Evolutionary conservation across 1,140 invertebrate species (phyloP).

Genomic region (Campodea augens): DNA sequence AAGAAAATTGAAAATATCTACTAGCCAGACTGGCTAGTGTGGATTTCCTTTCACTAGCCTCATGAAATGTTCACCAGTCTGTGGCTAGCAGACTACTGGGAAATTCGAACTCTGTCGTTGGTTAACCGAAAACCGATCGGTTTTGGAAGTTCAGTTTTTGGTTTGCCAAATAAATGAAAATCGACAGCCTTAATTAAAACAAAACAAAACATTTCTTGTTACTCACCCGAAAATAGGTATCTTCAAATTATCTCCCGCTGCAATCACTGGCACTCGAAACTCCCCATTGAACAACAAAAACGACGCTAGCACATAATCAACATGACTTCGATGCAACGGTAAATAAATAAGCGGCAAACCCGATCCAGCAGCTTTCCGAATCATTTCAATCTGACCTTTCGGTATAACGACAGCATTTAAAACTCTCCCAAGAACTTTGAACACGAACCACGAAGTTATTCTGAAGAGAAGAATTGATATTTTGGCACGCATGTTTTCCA

Average conservation of each 20-base stretch:
- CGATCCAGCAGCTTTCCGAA: slow-evolving; percentile 40
- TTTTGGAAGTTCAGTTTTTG: too few species aligned
- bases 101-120: too few species aligned
- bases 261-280: slow-evolving; percentile 67
- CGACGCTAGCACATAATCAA: slow-evolving; percentile 82
- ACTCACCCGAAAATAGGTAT: slow-evolving; percentile 87
- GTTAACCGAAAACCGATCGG: too few species aligned
- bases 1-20: too few species aligned
- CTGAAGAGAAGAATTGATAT: slow-evolving; percentile 44
- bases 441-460: slow-evolving; percentile 55
- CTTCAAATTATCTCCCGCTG: slow-evolving; percentile 80
- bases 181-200: too few species aligned
- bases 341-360: slow-evolving; percentile 70
- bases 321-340: slow-evolving; percentile 73
- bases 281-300: slow-evolving; percentile 68
- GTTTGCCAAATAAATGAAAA: too few species aligned
- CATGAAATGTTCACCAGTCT: too few species aligned
- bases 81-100: too few species aligned
- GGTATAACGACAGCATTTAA: slow-evolving; percentile 54
- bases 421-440: slow-evolving; percentile 62
- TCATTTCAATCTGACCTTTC: slow-evolving; percentile 52
- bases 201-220: too few species aligned
- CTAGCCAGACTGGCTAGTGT: too few species aligned
- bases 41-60: too few species aligned
- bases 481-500: slow-evolving; percentile 49